Conservation (phyloP, 1,140 invertebrate species). For the Trichonephila clavata region DNA sequence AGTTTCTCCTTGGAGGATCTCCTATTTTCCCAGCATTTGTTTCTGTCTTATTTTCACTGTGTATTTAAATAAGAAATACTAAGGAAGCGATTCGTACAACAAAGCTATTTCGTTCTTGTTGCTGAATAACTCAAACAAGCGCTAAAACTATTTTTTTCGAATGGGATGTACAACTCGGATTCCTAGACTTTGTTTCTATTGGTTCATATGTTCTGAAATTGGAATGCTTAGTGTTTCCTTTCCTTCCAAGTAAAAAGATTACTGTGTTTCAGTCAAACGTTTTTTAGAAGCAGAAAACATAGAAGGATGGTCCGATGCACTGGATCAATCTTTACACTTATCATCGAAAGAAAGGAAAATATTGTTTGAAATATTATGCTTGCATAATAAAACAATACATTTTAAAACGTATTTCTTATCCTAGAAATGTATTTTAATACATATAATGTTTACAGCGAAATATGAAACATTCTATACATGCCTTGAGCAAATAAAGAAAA, state of each 20-base stretch:
- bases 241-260: background rate
- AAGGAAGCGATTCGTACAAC: background rate
- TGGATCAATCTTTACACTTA: background rate
- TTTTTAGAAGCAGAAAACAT: background rate
- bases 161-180: background rate
- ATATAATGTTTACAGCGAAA: too few relatives aligned
- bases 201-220: background rate
- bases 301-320: background rate
- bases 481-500: too few relatives aligned
- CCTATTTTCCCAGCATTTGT: constrained; percentile 57
- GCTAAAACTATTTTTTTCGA: background rate
- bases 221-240: background rate
- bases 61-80: constrained; percentile 62
- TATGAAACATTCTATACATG: too few relatives aligned
- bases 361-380: background rate
- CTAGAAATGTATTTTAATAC: too few relatives aligned
- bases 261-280: background rate
- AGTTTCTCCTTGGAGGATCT: constrained; percentile 27
- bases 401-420: too few relatives aligned
- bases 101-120: constrained; percentile 56
- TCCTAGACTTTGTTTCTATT: background rate
- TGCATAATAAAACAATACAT: too few relatives aligned
- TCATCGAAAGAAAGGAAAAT: background rate
- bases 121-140: constrained; percentile 37
- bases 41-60: constrained; percentile 46